Percentiles rank a stretch among this genome's conserved stretches.
Conservation (phyloP, 64 coral and sea anemone genomes). For the Hydrozoanthus tunicans region DNA sequence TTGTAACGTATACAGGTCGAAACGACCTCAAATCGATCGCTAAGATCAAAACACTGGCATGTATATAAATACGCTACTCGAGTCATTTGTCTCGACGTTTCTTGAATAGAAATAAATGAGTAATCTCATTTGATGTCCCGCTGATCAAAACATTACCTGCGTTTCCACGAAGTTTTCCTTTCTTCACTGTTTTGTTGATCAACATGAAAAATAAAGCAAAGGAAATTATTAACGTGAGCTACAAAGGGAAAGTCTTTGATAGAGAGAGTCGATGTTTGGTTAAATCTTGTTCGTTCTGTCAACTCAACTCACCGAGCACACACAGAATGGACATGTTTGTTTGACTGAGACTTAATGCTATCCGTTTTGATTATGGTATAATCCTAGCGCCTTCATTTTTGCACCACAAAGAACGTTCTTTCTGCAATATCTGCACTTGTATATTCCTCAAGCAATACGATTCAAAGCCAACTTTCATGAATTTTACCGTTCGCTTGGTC, state of each 20-base stretch:
- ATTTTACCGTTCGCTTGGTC: background rate
- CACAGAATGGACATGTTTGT: conserved; percentile 39
- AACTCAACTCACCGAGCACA: conserved; percentile 21
- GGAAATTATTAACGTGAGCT: background rate
- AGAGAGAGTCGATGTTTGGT: background rate
- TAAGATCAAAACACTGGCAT: background rate
- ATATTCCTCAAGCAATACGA: background rate
- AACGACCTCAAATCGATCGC: background rate
- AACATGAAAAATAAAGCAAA: background rate
- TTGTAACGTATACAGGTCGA: background rate
- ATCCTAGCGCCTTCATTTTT: background rate
- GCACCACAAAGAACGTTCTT: background rate
- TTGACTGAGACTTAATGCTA: background rate
- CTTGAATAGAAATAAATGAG: background rate
- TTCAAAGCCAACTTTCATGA: background rate
- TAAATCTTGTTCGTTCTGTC: conserved; percentile 24
- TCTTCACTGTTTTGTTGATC: conserved; percentile 29
- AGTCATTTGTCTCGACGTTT: conserved; percentile 17
- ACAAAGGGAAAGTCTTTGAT: background rate
- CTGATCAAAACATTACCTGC: conserved; percentile 11
- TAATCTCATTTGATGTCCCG: background rate
- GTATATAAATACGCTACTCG: background rate
- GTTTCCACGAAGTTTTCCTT: conserved; percentile 22
- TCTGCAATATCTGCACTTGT: background rate
- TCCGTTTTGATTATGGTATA: conserved; percentile 6